Percentiles rank a stretch among this genome's conserved stretches.
These are phyloP conservation scores for Ochropleura leucogaster DNA, from an alignment of 2,888 invertebrate species.

Conservation along the genomic window DNA sequence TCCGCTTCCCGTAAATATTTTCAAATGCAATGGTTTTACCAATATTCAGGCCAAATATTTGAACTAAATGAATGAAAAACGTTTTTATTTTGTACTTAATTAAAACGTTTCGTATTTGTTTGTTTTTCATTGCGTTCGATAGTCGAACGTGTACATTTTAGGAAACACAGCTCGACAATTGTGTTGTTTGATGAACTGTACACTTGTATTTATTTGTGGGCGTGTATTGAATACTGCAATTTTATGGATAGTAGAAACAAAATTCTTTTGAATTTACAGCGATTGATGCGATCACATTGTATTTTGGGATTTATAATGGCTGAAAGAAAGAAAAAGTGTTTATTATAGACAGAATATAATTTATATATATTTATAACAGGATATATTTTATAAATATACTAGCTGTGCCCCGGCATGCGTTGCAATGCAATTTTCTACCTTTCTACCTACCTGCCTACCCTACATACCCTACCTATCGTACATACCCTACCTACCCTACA, in stretches of 20 bases:
- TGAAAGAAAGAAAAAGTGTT: neutral
- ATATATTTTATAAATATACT: too few relatives aligned
- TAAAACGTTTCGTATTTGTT: constrained; percentile 50
- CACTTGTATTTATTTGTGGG: constrained; percentile 4
- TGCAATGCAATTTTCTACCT: too few relatives aligned
- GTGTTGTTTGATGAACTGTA: constrained; percentile 16
- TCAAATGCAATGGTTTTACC: constrained; percentile 39
- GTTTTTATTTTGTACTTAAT: constrained; percentile 43
- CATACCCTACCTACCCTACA: too few relatives aligned
- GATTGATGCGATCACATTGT: neutral
- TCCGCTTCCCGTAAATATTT: constrained; percentile 20
- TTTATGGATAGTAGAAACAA: neutral
- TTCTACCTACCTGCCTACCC: too few relatives aligned
- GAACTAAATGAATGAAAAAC: constrained; percentile 27
- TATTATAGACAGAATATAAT: too few relatives aligned
- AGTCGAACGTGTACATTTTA: constrained; percentile 29
- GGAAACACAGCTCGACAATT: constrained; percentile 14
- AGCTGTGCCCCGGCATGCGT: too few relatives aligned
- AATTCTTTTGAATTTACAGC: neutral
- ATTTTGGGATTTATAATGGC: too few relatives aligned
- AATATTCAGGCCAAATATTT: constrained; percentile 49
- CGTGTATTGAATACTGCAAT: neutral
- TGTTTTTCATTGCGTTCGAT: constrained; percentile 29
- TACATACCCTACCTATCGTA: too few relatives aligned
- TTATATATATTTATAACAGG: too few relatives aligned